phyloP scores from a whole-genome alignment of 2,113 vertebrate genomes.

The Zosterops japonicus region DNA sequence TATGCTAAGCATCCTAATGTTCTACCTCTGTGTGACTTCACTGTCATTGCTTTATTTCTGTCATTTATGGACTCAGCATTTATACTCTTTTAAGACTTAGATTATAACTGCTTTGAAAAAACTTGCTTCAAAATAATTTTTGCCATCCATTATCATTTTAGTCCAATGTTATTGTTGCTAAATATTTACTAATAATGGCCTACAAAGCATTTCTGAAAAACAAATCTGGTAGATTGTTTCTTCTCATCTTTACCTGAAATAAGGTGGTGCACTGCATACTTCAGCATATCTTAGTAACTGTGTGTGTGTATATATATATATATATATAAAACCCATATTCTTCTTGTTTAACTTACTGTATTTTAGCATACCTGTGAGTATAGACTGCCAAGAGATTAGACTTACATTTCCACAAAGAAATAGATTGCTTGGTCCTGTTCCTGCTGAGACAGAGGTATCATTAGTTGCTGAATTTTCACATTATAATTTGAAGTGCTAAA shows the following conservation, averaged over 20 bases:
- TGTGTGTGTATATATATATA: not conserved
- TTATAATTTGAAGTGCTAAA: not conserved
- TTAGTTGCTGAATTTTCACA: not conserved
- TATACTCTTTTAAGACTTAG: not conserved
- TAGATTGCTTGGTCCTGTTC: not conserved
- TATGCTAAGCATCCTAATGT: not conserved
- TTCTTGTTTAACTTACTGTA: not conserved
- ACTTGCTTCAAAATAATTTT: not conserved
- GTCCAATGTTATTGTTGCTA: not conserved
- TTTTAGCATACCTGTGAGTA: not conserved
- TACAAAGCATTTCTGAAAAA: not conserved
- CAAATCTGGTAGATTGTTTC: not conserved
- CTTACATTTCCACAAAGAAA: not conserved
- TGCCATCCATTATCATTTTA: not conserved
- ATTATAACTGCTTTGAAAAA: not conserved
- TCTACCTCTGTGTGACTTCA: not conserved
- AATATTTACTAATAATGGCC: not conserved
- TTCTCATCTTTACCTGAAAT: not conserved
- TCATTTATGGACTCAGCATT: not conserved
- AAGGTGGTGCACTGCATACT: not conserved
- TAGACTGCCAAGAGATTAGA: not conserved
- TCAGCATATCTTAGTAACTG: not conserved
- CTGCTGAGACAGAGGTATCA: not conserved
- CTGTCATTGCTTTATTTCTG: not conserved
- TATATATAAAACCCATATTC: fast-evolving